These are phyloP conservation scores for Lepidocyrtoides sp. DNA, from an alignment of 2,888 invertebrate genomes.

Conservation along the genomic window DNA sequence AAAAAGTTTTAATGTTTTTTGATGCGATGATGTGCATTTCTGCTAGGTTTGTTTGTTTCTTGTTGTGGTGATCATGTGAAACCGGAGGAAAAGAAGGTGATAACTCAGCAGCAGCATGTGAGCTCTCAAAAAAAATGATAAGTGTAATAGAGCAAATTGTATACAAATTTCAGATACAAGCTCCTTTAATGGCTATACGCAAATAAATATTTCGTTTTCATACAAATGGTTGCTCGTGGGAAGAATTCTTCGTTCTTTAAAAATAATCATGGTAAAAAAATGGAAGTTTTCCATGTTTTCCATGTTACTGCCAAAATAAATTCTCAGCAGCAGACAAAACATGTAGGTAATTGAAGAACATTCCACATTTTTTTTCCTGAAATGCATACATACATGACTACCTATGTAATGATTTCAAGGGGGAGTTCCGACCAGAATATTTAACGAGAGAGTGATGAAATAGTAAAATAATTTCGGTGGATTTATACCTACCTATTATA, in stretches of 20 bases:
- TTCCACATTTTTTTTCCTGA: background rate
- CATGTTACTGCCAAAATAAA: constrained; percentile 30
- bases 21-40: no score
- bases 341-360: no score
- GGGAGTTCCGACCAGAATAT: no score
- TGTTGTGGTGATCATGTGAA: constrained; percentile 13
- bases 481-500: no score
- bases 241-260: background rate
- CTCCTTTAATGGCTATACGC: no score
- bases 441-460: no score
- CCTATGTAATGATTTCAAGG: no score
- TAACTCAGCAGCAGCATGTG: constrained; percentile 31
- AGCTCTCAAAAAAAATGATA: background rate
- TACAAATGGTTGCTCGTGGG: background rate
- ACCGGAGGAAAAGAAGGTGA: constrained; percentile 17
- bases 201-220: constrained; percentile 20
- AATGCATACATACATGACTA: background rate
- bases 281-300: background rate
- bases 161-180: background rate
- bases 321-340: background rate
- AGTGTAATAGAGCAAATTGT: background rate
- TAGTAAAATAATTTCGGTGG: no score
- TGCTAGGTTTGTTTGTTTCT: background rate
- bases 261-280: background rate
- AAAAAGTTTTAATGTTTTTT: no score